Conservation (phyloP, 1,140 invertebrate genomes). For the Eufriesea mexicana region DNA sequence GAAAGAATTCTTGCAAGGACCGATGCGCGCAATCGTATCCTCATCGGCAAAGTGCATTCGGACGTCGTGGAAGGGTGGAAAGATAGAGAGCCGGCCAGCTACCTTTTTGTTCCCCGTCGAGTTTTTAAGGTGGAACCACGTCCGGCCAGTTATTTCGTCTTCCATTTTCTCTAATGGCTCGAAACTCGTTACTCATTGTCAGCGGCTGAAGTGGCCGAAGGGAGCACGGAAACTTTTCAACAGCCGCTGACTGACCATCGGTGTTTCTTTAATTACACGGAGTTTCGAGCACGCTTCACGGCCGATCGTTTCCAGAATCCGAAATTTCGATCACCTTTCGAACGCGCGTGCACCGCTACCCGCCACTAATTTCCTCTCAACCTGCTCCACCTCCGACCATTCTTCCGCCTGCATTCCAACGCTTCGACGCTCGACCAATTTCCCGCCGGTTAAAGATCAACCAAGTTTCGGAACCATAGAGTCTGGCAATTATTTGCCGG, state of each 20-base stretch:
- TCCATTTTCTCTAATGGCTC: constrained; percentile 64
- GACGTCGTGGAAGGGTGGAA: background rate
- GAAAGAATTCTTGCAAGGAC: background rate
- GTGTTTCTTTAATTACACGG: constrained; percentile 44
- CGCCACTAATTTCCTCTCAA: background rate
- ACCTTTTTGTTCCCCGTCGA: background rate
- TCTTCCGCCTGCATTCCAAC: constrained; percentile 1
- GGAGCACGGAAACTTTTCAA: constrained; percentile 30
- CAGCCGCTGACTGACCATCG: background rate
- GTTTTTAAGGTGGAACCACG: constrained; percentile 22
- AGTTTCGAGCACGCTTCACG: constrained; percentile 12
- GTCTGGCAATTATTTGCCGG: background rate
- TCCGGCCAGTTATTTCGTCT: constrained; percentile 44
- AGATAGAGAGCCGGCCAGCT: background rate
- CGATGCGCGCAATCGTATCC: background rate
- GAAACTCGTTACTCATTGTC: constrained; percentile 55
- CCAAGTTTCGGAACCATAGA: background rate
- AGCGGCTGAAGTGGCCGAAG: background rate
- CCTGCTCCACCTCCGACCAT: too few species aligned
- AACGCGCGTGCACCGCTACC: background rate
- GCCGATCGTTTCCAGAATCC: background rate
- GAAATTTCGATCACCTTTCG: constrained; percentile 1
- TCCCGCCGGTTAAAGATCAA: background rate
- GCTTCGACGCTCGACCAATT: background rate
- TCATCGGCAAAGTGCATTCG: background rate